These are phyloP conservation scores for Lymantria monacha DNA, from an alignment of 2,888 invertebrate species.

Conservation along the genomic window DNA sequence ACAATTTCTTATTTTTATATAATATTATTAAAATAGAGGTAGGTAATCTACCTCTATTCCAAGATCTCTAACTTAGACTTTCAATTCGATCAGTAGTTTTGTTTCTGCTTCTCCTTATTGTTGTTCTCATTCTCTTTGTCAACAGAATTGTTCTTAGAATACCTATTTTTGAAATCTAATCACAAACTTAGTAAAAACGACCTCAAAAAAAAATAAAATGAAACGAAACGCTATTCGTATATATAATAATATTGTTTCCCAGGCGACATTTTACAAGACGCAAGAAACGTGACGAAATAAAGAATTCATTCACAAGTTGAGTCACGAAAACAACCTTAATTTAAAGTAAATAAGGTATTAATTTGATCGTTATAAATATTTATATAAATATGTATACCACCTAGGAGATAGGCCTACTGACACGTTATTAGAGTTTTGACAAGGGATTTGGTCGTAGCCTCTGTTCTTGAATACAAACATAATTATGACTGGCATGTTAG, in stretches of 20 bases:
- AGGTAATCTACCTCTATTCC: too few species aligned
- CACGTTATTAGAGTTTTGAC: conserved; percentile 41
- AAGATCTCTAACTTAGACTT: too few species aligned
- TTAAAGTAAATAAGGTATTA: not conserved
- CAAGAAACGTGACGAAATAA: conserved; percentile 5
- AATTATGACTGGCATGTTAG: conserved; percentile 5
- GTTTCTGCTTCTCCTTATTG: too few species aligned
- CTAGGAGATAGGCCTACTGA: conserved; percentile 14
- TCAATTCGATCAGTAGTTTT: too few species aligned
- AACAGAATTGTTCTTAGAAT: too few species aligned
- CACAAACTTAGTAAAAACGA: too few species aligned
- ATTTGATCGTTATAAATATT: not conserved
- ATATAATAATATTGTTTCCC: conserved; percentile 7
- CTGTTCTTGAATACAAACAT: conserved; percentile 18
- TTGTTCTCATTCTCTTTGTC: too few species aligned
- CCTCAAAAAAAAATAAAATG: not conserved
- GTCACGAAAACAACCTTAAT: conserved; percentile 2
- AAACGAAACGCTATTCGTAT: not conserved
- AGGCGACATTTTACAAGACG: conserved; percentile 8
- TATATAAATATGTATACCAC: not conserved
- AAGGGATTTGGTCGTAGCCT: conserved; percentile 21
- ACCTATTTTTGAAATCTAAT: too few species aligned
- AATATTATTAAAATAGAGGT: too few species aligned
- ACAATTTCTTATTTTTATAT: too few species aligned
- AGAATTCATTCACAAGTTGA: not conserved